Evolutionary conservation across 2,888 invertebrate genomes (phyloP).

Genomic region (Clunio marinus): DNA sequence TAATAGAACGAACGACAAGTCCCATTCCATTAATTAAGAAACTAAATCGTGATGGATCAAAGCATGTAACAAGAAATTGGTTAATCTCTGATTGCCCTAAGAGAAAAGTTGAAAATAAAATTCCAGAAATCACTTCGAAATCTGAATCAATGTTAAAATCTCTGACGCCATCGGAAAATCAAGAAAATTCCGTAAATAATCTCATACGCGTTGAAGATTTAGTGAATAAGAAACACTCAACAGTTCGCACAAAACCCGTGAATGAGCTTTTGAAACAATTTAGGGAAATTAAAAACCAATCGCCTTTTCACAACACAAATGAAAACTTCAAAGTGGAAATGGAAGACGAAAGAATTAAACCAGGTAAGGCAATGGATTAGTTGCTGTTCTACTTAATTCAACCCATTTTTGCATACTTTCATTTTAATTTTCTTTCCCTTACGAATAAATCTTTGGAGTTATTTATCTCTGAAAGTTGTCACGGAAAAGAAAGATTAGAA

Average conservation of each 20-base stretch:
- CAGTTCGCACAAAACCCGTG: slow-evolving; percentile 27
- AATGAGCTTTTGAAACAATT: slow-evolving; percentile 37
- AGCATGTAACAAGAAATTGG: slow-evolving; percentile 45
- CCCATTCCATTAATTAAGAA: slow-evolving; percentile 38
- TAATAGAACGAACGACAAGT: slow-evolving; percentile 44
- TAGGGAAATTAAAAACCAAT: slow-evolving; percentile 39
- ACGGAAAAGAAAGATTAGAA: not conserved
- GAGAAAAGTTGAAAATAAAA: slow-evolving; percentile 43
- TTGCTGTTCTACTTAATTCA: not conserved
- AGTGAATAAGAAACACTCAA: slow-evolving; percentile 12
- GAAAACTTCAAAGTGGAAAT: slow-evolving; percentile 36
- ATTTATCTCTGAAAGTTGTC: not conserved
- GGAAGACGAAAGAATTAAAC: slow-evolving; percentile 21
- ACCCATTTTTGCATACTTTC: not conserved
- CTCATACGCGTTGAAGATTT: slow-evolving; percentile 43
- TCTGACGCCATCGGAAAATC: slow-evolving; percentile 1
- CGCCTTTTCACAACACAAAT: slow-evolving; percentile 33
- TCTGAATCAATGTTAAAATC: not conserved
- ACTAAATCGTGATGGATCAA: slow-evolving; percentile 38
- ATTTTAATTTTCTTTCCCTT: too few species aligned
- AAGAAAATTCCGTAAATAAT: slow-evolving; percentile 41
- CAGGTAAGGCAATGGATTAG: slow-evolving; percentile 25
- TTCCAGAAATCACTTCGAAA: not conserved
- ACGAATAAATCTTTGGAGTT: too few species aligned
- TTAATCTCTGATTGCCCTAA: slow-evolving; percentile 46